Percentiles rank a stretch among this genome's conserved stretches.
These are phyloP conservation scores for Cebidichthys violaceus DNA, from an alignment of 2,113 vertebrate genomes.

Conservation along the genomic window DNA sequence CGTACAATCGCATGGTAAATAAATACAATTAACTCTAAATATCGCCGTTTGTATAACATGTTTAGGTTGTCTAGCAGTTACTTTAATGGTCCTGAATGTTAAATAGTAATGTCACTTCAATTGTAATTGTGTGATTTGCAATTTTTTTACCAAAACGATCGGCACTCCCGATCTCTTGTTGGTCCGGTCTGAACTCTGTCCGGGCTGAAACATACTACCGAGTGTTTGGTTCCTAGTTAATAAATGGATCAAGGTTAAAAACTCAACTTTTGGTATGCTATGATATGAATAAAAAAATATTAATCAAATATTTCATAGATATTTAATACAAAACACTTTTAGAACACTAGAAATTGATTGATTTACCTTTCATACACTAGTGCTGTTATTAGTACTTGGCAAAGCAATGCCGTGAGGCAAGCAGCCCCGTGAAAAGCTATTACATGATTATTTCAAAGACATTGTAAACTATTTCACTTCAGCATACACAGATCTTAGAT, in stretches of 20 bases:
- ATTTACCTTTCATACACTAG: neutral
- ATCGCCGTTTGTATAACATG: accelerated
- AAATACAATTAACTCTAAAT: neutral
- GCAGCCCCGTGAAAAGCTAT: neutral
- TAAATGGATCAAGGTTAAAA: neutral
- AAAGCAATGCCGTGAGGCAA: neutral
- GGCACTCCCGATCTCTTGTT: too few relatives aligned
- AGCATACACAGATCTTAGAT: neutral
- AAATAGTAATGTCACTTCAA: neutral
- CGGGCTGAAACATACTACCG: conserved; percentile 4
- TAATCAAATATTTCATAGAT: neutral
- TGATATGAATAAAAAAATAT: neutral
- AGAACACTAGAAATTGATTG: too few relatives aligned
- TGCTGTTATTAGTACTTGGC: neutral
- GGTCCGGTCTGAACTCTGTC: conserved; percentile 33
- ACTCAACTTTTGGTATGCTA: neutral
- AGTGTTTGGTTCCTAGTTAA: neutral
- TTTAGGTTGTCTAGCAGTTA: neutral
- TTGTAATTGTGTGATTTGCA: neutral
- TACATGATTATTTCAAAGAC: neutral
- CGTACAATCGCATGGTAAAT: neutral
- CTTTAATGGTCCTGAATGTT: accelerated
- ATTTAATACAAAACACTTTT: neutral
- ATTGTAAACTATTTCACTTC: neutral
- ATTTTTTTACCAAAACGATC: conserved; percentile 38